Evolutionary conservation across 2,888 invertebrate genomes (phyloP).

Genomic region (Dasysyrphus albostriatus): DNA sequence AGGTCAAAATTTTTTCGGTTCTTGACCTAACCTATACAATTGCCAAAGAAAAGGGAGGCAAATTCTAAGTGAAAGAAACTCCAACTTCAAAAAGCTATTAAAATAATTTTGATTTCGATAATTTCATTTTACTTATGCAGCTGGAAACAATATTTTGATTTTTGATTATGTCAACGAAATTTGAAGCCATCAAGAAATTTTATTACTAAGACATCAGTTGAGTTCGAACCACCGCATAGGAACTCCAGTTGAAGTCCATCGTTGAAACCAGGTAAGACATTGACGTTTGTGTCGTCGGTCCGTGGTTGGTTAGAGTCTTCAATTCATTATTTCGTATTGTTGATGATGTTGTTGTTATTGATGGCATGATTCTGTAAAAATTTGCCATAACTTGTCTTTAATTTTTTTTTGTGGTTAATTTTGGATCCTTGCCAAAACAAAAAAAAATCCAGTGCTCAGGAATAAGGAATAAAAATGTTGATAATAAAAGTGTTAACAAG

Average conservation of each 20-base stretch:
- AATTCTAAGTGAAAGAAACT: not conserved
- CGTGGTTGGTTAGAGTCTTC: conserved; percentile 7
- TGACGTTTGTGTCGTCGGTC: not conserved
- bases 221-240: not conserved
- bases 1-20: conserved; percentile 67
- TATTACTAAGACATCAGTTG: conserved; percentile 14
- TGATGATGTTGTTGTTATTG: conserved; percentile 37
- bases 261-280: conserved; percentile 43
- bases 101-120: conserved; percentile 22
- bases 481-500: conserved; percentile 75
- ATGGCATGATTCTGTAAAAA: conserved; percentile 2
- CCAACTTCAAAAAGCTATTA: conserved; percentile 48
- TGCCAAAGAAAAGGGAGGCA: not conserved
- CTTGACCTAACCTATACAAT: conserved; percentile 59
- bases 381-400: conserved; percentile 23
- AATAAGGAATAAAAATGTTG: conserved; percentile 71
- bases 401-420: conserved; percentile 38
- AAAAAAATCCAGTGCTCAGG: conserved; percentile 47
- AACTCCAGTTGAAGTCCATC: conserved; percentile 41
- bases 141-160: conserved; percentile 44
- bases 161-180: conserved; percentile 68
- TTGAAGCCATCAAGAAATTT: conserved; percentile 39
- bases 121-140: conserved; percentile 11
- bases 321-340: conserved; percentile 6
- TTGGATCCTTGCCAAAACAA: conserved; percentile 33